Base-by-base conservation (phyloP, 2,888 invertebrate species). In the Hyalella azteca region DNA sequence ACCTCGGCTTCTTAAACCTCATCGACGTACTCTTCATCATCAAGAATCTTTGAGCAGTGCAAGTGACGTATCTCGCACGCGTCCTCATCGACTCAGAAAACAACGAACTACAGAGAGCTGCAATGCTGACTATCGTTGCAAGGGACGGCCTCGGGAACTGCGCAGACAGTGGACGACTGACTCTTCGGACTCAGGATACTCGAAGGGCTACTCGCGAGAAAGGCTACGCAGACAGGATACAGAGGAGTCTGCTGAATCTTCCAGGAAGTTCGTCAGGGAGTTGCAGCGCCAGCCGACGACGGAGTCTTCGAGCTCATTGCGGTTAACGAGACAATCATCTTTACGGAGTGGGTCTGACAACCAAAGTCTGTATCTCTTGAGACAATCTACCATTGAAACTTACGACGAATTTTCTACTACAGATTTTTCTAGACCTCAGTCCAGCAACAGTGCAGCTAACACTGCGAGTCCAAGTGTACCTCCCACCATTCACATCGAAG, bases 101-200 rank as follows among this genome's bases (percentile, higher is more conserved):
- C 84, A 81, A 50, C 78, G 81, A 7, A 79, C 79, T 41, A 32
- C 79, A 22, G 82, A 78, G 77, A 80, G 80, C 11, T 80, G 66
- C 45, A 82, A 85, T 78, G 66, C 48, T 29, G 79, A 81, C 59
- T 54, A 79, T 48, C 77, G 82, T 13, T 80, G 81, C 15, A 81
- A 80, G 78, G 75, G 36, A 1, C 40, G 45, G 36, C 54, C 82
- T 39, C 49, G 80, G 77, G 83, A 82, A 75, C 77, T 80, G 59
- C 81, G 81, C 41, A 81, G 82, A 19, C 84, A 84, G 79, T 80
- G 79, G 80, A 84, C 84, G 22, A 81, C 82, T 19, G 84, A 81
- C 59, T 82, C 82, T 45, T 82, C 84, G 15, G 84, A 84, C 60
- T 82, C 82, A 13, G 84, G 60, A 19, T 80, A 80, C 59, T 84